Base-by-base conservation (phyloP, 1,140 invertebrate genomes). In the Drosophila bocki region DNA sequence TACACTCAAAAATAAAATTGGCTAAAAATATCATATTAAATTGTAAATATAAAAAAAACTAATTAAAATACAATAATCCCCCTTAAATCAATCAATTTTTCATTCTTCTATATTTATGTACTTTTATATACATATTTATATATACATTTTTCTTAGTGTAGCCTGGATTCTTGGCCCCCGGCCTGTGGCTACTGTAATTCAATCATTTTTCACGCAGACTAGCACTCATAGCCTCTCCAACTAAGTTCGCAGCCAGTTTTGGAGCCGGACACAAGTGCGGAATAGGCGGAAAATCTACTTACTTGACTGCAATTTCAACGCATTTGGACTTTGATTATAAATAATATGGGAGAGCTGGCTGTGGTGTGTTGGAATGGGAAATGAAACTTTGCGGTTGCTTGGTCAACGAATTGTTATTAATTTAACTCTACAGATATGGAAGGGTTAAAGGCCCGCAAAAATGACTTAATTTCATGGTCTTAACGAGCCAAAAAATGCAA, bases 271-370 rank as follows among this genome's bases (percentile, higher is more conserved):
- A 56, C 53, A 39, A 54, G 41, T 33, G 35, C 48, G 39, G 29
- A 26, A 56, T 56, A 56, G 44, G 35, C 35, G 29, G 42, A 22
- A 64, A 61, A 67, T 70, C 57, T 33, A 61, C 54, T 51, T 45
- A 69, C 44, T 47, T 54, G 50, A 17, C 48, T 47, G 65, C 53
- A 79, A 79, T 80, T 68, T 79, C 41, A 75, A 71, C 78, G 39
- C 79, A 71, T 59, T 82, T 81, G 78, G 80, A 80, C 71, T 80
- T 76, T 80, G 74, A 81, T 78, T 72, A 77, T 56, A 77, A 74
- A 68, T 51, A 54, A 59, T 54, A 76, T 39, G 51, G 37, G 22
- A 59, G 41, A 54, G 41, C 51, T 48, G 13, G n/a, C 67, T 26
- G 35, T 59, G 32, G 32, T 39, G 45, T 11, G 35, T 35, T 15